Conservation (phyloP, 2,888 invertebrate genomes). For the Sylvicola cinctus region DNA sequence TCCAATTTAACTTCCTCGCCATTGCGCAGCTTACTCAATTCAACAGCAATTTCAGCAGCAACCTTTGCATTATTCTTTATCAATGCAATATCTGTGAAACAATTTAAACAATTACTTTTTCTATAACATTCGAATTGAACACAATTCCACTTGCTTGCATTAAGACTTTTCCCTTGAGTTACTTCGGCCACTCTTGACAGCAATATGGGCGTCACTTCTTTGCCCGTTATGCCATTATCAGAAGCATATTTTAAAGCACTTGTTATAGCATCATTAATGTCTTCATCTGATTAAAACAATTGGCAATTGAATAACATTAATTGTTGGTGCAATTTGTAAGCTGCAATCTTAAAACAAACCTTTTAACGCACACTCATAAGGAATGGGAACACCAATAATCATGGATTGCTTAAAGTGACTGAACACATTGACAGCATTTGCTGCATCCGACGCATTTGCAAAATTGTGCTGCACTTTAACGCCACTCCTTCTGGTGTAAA, state of each 20-base stretch:
- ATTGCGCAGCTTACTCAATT: slow-evolving; percentile 32
- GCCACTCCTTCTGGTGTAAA: slow-evolving; percentile 81
- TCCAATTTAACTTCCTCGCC: no score
- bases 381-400: slow-evolving; percentile 81
- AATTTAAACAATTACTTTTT: no score
- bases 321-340: neutral
- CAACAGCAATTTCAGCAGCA: slow-evolving; percentile 59
- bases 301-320: neutral
- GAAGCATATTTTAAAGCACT: slow-evolving; percentile 42
- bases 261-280: slow-evolving; percentile 48
- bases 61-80: slow-evolving; percentile 82
- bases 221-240: slow-evolving; percentile 44
- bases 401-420: slow-evolving; percentile 37
- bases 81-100: slow-evolving; percentile 54
- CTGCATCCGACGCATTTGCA: slow-evolving; percentile 40
- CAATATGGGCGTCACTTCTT: slow-evolving; percentile 83
- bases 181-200: slow-evolving; percentile 52
- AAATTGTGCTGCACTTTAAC: slow-evolving; percentile 50
- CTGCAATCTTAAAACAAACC: neutral
- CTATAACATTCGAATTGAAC: no score
- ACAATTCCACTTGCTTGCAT: slow-evolving; percentile 42
- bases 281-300: slow-evolving; percentile 16
- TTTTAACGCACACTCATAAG: slow-evolving; percentile 38
- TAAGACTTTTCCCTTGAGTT: slow-evolving; percentile 65
- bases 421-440: slow-evolving; percentile 40